These are phyloP conservation scores for Fragum whitleyi DNA, from an alignment of 2,888 invertebrate genomes.

Conservation along the genomic window DNA sequence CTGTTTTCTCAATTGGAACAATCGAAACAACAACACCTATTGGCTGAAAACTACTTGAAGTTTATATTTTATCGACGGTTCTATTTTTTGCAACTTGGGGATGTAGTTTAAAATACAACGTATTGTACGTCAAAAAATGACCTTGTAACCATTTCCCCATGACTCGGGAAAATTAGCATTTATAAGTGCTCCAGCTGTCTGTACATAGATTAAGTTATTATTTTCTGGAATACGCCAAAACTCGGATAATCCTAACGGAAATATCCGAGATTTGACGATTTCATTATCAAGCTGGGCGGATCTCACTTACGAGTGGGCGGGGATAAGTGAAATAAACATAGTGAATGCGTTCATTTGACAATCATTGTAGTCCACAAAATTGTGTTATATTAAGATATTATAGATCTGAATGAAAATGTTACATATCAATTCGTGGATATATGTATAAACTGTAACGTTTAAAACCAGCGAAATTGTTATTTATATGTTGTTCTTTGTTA, in stretches of 20 bases:
- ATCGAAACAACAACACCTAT: too few species aligned
- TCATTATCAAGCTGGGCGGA: background rate
- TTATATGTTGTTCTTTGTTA: too few species aligned
- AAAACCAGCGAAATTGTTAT: too few species aligned
- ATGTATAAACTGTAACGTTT: background rate
- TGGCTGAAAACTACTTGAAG: too few species aligned
- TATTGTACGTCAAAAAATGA: too few species aligned
- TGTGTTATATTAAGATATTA: background rate
- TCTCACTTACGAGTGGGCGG: slow-evolving; percentile 9
- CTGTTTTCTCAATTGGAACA: too few species aligned
- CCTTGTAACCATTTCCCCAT: background rate
- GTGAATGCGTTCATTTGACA: slow-evolving; percentile 17
- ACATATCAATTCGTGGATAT: background rate
- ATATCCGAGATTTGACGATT: background rate
- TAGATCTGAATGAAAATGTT: background rate
- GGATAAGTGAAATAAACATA: slow-evolving; percentile 11
- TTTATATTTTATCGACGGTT: too few species aligned
- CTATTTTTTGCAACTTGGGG: too few species aligned
- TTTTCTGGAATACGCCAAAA: background rate
- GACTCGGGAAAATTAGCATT: slow-evolving; percentile 17
- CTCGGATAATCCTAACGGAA: slow-evolving; percentile 1
- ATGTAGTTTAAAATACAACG: too few species aligned
- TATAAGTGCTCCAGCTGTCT: slow-evolving; percentile 29
- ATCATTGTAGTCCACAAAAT: slow-evolving; percentile 11
- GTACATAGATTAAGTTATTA: slow-evolving; percentile 29